Evolutionary conservation across 2,888 invertebrate genomes (phyloP).

Genomic region (Hybos culiciformis): DNA sequence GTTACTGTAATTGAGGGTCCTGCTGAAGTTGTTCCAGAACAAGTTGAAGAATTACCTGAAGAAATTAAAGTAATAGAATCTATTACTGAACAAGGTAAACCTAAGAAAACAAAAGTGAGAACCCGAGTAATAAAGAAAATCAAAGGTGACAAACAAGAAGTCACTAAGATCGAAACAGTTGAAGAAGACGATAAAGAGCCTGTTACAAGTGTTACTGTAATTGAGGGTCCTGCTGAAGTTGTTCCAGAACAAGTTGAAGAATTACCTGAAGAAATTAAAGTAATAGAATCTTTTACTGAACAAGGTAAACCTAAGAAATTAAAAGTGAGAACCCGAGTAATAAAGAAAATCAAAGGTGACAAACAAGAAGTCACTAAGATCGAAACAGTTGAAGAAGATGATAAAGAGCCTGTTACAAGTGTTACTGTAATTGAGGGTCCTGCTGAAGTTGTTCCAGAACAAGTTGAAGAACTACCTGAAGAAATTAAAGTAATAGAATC

Average conservation of each 20-base stretch:
- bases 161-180: conserved; percentile 23
- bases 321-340: conserved; percentile 20
- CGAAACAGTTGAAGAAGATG: conserved; percentile 21
- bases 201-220: conserved; percentile 22
- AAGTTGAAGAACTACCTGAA: conserved; percentile 16
- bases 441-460: conserved; percentile 15
- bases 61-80: conserved; percentile 18
- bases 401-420: conserved; percentile 22
- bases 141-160: conserved; percentile 19
- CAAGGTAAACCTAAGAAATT: conserved; percentile 19
- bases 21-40: conserved; percentile 10
- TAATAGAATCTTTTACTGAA: conserved; percentile 6
- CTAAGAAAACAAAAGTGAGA: conserved; percentile 22
- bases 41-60: conserved; percentile 19
- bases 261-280: conserved; percentile 23
- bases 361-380: conserved; percentile 20
- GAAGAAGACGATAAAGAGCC: conserved; percentile 26
- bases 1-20: conserved; percentile 22
- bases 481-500: conserved; percentile 30
- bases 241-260: conserved; percentile 18
- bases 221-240: conserved; percentile 19
- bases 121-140: conserved; percentile 26
- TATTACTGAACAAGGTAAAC: conserved; percentile 21
- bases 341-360: conserved; percentile 17
- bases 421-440: conserved; percentile 13